phyloP scores from a whole-genome alignment of 2,797 vertebrate species.

The Crocodylus rhombifer region DNA sequence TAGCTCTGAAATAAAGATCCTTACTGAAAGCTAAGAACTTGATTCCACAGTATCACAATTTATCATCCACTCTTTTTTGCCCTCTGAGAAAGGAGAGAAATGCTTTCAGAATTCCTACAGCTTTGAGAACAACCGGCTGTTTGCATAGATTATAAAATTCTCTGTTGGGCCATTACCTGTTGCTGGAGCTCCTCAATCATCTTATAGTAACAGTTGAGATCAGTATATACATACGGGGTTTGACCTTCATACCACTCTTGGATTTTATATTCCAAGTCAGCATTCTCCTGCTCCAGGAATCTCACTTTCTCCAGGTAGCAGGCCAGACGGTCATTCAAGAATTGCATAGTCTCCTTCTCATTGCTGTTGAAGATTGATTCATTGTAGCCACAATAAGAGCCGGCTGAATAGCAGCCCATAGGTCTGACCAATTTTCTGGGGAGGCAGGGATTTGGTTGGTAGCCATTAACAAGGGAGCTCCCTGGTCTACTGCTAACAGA shows the following conservation, averaged over 20 bases:
- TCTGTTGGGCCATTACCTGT: slow-evolving; percentile 80
- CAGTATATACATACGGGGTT: slow-evolving; percentile 78
- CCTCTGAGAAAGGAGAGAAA: not conserved
- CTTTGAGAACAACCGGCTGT: not conserved
- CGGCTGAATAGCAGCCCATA: not conserved
- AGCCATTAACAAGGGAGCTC: not conserved
- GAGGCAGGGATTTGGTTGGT: not conserved
- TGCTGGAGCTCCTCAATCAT: slow-evolving; percentile 87
- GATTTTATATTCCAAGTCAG: slow-evolving; percentile 85
- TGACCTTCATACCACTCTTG: slow-evolving; percentile 84
- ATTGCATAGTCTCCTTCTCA: slow-evolving; percentile 94
- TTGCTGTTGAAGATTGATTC: slow-evolving; percentile 70
- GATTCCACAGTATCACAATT: no score
- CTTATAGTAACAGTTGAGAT: slow-evolving; percentile 84
- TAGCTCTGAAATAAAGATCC: not conserved
- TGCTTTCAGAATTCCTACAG: not conserved
- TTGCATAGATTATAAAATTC: not conserved
- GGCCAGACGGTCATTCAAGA: slow-evolving; percentile 91
- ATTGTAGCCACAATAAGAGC: not conserved
- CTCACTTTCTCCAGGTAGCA: slow-evolving; percentile 90
- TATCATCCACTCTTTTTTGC: no score
- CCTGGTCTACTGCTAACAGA: no score
- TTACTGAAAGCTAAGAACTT: not conserved
- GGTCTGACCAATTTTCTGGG: not conserved
- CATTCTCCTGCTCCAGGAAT: slow-evolving; percentile 85